Evolutionary conservation across 2,888 invertebrate genomes (phyloP), one percentile per base, ranked within the genome.

Genomic region (Drosophila melanosoma): DNA sequence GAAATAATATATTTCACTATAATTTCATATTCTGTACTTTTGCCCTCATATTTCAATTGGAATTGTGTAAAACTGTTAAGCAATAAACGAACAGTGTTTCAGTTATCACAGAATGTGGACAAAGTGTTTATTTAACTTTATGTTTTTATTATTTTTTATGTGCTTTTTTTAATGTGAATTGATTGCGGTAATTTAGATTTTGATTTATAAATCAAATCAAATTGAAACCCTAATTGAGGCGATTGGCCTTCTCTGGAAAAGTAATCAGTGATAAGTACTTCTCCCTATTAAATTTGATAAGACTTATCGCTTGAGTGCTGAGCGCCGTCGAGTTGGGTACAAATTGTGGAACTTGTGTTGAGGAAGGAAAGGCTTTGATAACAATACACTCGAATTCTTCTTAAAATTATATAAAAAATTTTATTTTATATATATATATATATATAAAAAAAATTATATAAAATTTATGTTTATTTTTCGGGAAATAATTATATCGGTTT

Each of bases 221-320:
- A 17, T 12, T 45, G 35, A 36, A 51, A 33, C 3, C 4, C 57
- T 11, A 20, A 63, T 70, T 35, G 58, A 59, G 12, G 12, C 1
- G 12, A 20, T 12, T 45, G 7, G 20, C 11, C 1, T 6, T 3
- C 6, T 12, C 3, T 42, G 6, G 17, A 40, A 11, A 1, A 23
- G 20, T 20, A n/a, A 33, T 11, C 15, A 33, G 6, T 17, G 3
- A 23, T 17, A 54, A 23, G 48, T 15, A 5, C 5, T 15, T 10
- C 5, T 17, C 1, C 12, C 12, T 6, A 1, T 7, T 1, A 7
- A 1, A 42, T 20, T 12, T 20, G 42, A 20, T 20, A 42, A 42
- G 20, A 12, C 42, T 42, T 42, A 23, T 23, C 45, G 45, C 15
- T 45, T 15, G 20, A 20, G 7, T 15, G 20, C 45, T 20, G 15